These are phyloP conservation scores for Amphipyra tragopoginis DNA, from an alignment of 2,888 invertebrate genomes.

Conservation along the genomic window DNA sequence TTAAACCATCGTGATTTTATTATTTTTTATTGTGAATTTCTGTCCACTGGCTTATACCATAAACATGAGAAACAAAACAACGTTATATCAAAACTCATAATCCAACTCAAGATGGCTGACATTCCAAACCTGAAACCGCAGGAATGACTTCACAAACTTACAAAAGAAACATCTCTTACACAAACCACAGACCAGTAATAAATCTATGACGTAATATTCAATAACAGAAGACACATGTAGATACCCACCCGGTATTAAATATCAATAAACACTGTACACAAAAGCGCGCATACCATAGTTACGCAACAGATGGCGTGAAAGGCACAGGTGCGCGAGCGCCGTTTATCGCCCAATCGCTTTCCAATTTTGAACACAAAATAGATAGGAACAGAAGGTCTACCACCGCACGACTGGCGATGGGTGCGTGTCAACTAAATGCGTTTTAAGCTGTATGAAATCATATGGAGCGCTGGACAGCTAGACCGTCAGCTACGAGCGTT, in stretches of 20 bases:
- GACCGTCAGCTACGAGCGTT: too few species aligned
- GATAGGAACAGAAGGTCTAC: conserved; percentile 38
- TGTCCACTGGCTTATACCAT: too few species aligned
- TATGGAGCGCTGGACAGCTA: too few species aligned
- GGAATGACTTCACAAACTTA: background rate
- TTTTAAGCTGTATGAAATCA: too few species aligned
- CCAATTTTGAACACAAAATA: conserved; percentile 52
- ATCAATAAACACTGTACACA: conserved; percentile 54
- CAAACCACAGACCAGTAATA: conserved; percentile 23
- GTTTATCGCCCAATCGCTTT: conserved; percentile 60
- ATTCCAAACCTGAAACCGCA: conserved; percentile 1
- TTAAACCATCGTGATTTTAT: too few species aligned
- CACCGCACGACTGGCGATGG: too few species aligned
- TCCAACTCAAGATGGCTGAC: conserved; percentile 18
- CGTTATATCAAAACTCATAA: background rate
- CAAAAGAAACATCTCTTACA: conserved; percentile 17
- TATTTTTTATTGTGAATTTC: too few species aligned
- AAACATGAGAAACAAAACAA: too few species aligned
- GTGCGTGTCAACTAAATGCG: too few species aligned
- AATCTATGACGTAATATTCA: conserved; percentile 38
- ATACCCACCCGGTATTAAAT: conserved; percentile 42
- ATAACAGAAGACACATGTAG: conserved; percentile 47
- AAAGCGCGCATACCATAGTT: conserved; percentile 52
- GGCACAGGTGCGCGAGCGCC: conserved; percentile 61
- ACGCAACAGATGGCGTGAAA: conserved; percentile 61